Evolutionary conservation across 2,888 invertebrate genomes (phyloP), one percentile per base, ranked within the genome.

Genomic region (Parnassius apollo): DNA sequence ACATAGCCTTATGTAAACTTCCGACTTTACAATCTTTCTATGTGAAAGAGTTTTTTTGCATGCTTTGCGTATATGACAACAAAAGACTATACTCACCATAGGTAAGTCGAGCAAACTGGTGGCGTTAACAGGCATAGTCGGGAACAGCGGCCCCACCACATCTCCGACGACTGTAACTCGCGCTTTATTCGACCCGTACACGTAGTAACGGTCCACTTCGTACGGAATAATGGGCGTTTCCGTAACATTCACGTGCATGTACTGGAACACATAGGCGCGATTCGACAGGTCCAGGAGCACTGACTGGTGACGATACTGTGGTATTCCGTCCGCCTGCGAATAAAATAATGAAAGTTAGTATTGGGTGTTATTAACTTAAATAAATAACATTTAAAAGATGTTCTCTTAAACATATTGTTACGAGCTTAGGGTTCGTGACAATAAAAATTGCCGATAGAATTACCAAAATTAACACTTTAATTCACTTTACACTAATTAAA

Each of bases 171-270:
- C 86, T 0, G 96, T 95, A n/a, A 97, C 93, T 18, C 94, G 92
- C 12, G 97, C 98, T 65, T 91, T 93, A 81, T 98, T 98, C 0
- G 98, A 98, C 0, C 98, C 98, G 82, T 96, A 98, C 58, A 99
- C 96, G 85, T 98, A 99, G 88, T 98, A 96, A 71, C 97, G 95
- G 78, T 91, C 88, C 71, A 88, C 96, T 71, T 97, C 96, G 83
- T 98, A 98, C 0, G 98, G 97, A 70, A 98, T 97, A 64, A 97
- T 93, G 2, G 99, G 97, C 1, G 96, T 96, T 85, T 99, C 98
- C 0, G 98, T 98, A 8, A 99, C 95, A 84, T 98, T 98, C 1
- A 98, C 97, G 86, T 98, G 98, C 95, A 99, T 95, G 83, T 98
- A 98, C 75, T 98, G 98, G 89, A 98, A 96, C 59, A 97, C 95